These are phyloP conservation scores for Coranthus polyacanthus DNA, from an alignment of 2,797 vertebrate genomes.

Conservation along the genomic window DNA sequence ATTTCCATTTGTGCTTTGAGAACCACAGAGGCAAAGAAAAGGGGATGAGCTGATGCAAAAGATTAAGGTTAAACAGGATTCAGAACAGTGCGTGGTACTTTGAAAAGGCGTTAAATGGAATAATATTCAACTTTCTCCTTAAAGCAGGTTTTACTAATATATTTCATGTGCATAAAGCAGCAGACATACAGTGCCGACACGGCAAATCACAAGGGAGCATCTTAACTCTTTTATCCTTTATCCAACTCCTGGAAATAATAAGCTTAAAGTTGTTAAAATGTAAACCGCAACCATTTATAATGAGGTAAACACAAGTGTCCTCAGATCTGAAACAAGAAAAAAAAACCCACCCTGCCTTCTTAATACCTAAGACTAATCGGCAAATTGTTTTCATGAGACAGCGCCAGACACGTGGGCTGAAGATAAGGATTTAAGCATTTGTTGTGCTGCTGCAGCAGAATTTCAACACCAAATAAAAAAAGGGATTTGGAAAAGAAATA, in stretches of 20 bases:
- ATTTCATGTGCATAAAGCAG: constrained; percentile 12
- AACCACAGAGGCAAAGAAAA: constrained; percentile 17
- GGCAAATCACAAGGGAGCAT: constrained; percentile 30
- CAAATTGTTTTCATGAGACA: constrained; percentile 55
- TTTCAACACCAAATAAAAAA: constrained; percentile 10
- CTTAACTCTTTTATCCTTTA: constrained; percentile 36
- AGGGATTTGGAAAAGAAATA: constrained; percentile 25
- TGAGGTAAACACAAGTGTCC: constrained; percentile 57
- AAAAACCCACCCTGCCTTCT: constrained; percentile 21
- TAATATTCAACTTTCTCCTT: constrained; percentile 18
- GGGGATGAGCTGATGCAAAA: constrained; percentile 23
- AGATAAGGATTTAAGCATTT: constrained; percentile 56
- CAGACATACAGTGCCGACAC: constrained; percentile 29
- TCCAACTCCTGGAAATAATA: constrained; percentile 56
- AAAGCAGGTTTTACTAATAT: constrained; percentile 23
- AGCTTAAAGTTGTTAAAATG: constrained; percentile 48
- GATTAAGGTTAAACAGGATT: constrained; percentile 27
- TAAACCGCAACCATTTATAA: constrained; percentile 54
- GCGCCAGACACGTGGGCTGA: constrained; percentile 59
- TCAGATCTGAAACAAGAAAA: constrained; percentile 37
- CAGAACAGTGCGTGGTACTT: not conserved
- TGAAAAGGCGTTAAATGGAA: too few relatives aligned
- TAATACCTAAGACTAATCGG: constrained; percentile 59
- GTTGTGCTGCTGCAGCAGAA: constrained; percentile 47
- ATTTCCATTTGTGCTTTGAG: constrained; percentile 24